Conservation (phyloP, 2,113 vertebrate genomes). For the Hyla sarda region DNA sequence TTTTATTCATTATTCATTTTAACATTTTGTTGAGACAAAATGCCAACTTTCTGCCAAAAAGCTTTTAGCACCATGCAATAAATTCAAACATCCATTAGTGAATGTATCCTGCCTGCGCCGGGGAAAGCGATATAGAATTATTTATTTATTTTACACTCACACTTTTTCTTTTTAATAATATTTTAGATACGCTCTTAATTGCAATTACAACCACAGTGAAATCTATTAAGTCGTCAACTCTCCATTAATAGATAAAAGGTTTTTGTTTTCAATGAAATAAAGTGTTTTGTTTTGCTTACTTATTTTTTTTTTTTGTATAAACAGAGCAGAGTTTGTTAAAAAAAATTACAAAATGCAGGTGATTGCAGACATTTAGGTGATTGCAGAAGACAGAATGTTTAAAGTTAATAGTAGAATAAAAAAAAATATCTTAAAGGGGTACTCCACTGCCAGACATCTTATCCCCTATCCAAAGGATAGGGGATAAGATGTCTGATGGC, state of each 20-base stretch:
- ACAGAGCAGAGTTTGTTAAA: neutral
- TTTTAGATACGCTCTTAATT: neutral
- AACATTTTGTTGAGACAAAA: conserved; percentile 14
- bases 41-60: conserved; percentile 41
- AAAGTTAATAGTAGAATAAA: no score
- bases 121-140: neutral
- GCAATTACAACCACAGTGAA: neutral
- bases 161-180: neutral
- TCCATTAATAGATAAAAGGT: neutral
- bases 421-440: no score
- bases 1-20: conserved; percentile 3
- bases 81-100: conserved; percentile 38
- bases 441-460: no score
- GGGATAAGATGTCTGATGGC: no score
- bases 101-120: neutral
- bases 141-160: neutral
- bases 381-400: no score
- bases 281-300: neutral
- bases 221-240: neutral
- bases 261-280: neutral
- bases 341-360: neutral
- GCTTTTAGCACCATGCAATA: conserved; percentile 19
- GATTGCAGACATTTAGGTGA: no score
- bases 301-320: neutral
- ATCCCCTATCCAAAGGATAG: no score